Evolutionary conservation across 1,140 invertebrate genomes (phyloP), one percentile per base, ranked within the genome.

Genomic region (Drosophila malerkotliana): DNA sequence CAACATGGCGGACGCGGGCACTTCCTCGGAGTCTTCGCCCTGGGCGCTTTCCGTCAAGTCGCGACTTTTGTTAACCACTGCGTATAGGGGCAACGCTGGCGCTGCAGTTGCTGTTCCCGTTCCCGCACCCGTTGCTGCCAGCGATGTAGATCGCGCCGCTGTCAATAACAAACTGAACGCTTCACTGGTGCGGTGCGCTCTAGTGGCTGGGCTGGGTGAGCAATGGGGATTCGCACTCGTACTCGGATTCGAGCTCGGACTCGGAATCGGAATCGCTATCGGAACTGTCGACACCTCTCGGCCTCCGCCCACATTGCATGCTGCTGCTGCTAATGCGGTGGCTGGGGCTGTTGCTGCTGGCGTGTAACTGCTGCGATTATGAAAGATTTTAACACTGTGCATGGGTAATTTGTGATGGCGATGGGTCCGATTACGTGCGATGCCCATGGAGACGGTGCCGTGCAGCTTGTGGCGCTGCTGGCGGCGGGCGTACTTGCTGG

Each of bases 361-460:
- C 67, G 68, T 81, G 71, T 75, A 72, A 74, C 66, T 90, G 67
- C 69, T 91, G 72, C 90, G 90, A 91, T 91, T 91, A 90, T 91
- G 90, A 91, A 91, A 91, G 82, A 91, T 91, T 84, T 91, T 91
- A 54, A 91, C 90, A 87, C 90, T 90, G 78, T 91, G 90, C 85
- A 91, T 91, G 44, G 90, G 77, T 91, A 91, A 90, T 91, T 91
- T 91, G 48, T 87, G 90, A 74, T 87, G 90, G 73, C 85, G 90
- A 77, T 81, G 73, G 64, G 58, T 59, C 26, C 90, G 77, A 82
- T 91, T 91, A 81, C 90, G 90, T 84, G 87, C 79, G 32, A 88
- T 90, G 52, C 79, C 80, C 77, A 78, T 81, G 8, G 77, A 71
- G 44, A 79, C 67, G 37, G 62, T 79, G 39, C 73, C 77, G 37